Percentiles rank a stretch among this genome's conserved stretches.
phyloP scores from a whole-genome alignment of 2,113 vertebrate species.

The Myotis lucifugus region DNA sequence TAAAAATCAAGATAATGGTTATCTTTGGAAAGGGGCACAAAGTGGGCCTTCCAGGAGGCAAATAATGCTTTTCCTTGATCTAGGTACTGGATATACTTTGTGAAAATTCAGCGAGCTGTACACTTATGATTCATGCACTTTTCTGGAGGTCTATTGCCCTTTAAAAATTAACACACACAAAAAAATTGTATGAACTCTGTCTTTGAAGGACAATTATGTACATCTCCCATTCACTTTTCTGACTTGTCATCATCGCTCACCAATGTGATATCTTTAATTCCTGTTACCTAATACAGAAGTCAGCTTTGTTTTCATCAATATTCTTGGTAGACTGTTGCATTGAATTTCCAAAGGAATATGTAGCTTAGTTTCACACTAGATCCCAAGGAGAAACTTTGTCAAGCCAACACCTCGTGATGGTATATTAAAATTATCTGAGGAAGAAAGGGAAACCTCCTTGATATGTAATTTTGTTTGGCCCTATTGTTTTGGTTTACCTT shows the following conservation, averaged over 20 bases:
- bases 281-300: not conserved
- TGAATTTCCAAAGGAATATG: not conserved
- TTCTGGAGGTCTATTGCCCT: not conserved
- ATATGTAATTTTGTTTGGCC: not conserved
- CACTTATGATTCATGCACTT: not conserved
- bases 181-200: not conserved
- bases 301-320: not conserved
- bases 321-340: not conserved
- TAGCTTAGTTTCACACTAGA: not conserved
- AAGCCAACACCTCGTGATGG: not conserved
- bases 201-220: not conserved
- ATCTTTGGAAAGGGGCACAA: not conserved
- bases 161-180: conserved; percentile 6
- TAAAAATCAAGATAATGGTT: not conserved
- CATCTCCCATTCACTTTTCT: not conserved
- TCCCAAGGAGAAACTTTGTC: not conserved
- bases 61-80: not conserved
- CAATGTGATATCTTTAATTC: conserved; percentile 4
- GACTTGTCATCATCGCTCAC: not conserved
- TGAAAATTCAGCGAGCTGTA: conserved; percentile 26
- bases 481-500: not conserved
- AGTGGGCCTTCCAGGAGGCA: not conserved
- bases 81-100: not conserved
- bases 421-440: not conserved
- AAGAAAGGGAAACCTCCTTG: not conserved